Percentiles rank a stretch among this genome's conserved stretches.
Evolutionary conservation across 2,888 invertebrate species (phyloP).

Genomic region (Camponotus fellah): DNA sequence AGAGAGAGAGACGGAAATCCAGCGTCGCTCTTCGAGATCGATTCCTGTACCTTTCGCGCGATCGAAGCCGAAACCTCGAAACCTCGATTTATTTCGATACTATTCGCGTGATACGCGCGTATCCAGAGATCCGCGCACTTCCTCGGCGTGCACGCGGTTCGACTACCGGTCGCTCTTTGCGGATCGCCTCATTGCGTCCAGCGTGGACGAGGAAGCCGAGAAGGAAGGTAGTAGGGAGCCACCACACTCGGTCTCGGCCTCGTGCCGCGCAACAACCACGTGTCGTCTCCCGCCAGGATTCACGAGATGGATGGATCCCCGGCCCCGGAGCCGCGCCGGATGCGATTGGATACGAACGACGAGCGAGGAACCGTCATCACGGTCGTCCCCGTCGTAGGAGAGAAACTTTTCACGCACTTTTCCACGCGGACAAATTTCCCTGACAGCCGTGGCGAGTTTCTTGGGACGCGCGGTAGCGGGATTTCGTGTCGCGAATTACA

Average conservation of each 20-base stretch:
- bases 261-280: conserved; percentile 74
- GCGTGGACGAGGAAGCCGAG: conserved; percentile 75
- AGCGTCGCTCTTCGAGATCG: background rate
- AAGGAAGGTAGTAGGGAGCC: conserved; percentile 69
- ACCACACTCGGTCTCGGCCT: conserved; percentile 40
- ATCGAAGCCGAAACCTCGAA: background rate
- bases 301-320: conserved; percentile 45
- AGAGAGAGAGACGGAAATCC: conserved; percentile 21
- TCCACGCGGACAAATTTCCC: conserved; percentile 26
- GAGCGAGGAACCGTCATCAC: background rate
- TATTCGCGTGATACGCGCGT: background rate
- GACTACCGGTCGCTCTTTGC: conserved; percentile 79
- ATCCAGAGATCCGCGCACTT: conserved; percentile 43
- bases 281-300: conserved; percentile 76
- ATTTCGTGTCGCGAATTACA: background rate
- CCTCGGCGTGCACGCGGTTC: conserved; percentile 76
- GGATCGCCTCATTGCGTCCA: conserved; percentile 77
- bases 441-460: conserved; percentile 10
- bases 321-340: conserved; percentile 46
- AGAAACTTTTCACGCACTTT: conserved; percentile 43
- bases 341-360: conserved; percentile 48
- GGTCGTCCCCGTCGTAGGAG: conserved; percentile 2
- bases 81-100: too few species aligned
- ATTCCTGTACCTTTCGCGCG: background rate
- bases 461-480: background rate